Percentiles rank a stretch among this genome's conserved stretches.
Conservation (phyloP, 2,113 vertebrate genomes). For the Strix aluco region DNA sequence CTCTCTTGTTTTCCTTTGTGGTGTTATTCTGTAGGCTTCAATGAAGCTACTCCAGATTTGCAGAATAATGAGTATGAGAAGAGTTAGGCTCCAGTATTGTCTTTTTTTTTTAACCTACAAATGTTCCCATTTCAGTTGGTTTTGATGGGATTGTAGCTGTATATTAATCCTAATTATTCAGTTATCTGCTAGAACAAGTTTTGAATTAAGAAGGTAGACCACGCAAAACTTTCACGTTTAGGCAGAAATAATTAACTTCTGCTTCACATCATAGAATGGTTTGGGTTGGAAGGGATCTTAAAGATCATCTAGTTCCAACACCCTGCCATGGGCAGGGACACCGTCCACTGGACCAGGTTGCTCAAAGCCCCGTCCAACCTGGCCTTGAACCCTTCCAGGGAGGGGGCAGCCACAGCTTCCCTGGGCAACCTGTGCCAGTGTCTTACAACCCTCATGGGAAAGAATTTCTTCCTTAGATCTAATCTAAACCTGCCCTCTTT, state of each 20-base stretch:
- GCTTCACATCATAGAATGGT: constrained; percentile 3
- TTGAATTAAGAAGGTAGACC: constrained; percentile 40
- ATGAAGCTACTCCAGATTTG: background rate
- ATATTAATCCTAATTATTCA: constrained; percentile 56
- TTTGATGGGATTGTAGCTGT: constrained; percentile 43
- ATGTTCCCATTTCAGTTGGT: constrained; percentile 16
- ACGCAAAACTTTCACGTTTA: constrained; percentile 48
- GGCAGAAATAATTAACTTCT: constrained; percentile 51
- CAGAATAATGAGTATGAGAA: background rate
- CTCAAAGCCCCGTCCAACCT: no score
- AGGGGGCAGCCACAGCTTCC: no score
- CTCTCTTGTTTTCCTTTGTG: background rate
- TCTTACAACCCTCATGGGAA: no score
- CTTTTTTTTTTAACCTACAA: background rate
- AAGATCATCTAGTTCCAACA: no score
- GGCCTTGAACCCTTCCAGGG: no score
- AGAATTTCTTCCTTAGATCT: no score
- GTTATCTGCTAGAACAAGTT: constrained; percentile 41
- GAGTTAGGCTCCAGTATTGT: background rate
- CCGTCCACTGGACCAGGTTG: no score
- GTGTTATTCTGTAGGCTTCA: background rate
- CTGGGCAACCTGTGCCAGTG: no score
- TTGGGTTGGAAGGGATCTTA: no score
- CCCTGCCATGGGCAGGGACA: no score
- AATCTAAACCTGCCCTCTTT: no score